Conservation (phyloP, 2,888 invertebrate genomes). For the Macaria liturata region DNA sequence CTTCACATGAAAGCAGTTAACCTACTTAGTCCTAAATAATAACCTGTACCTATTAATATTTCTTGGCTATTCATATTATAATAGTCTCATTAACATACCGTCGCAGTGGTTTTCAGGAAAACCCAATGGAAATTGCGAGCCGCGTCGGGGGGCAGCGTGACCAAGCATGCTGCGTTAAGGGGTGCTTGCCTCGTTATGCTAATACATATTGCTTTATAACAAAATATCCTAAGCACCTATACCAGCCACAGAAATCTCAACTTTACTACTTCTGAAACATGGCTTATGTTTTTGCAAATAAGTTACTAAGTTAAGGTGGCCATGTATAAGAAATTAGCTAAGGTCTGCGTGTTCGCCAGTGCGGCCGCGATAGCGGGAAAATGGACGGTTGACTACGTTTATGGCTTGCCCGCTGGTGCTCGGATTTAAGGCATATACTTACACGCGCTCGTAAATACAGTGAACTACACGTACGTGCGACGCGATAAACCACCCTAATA, state of each 20-base stretch:
- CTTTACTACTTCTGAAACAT: slow-evolving; percentile 17
- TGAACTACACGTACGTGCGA: slow-evolving; percentile 55
- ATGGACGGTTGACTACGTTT: slow-evolving; percentile 82
- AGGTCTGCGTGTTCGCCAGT: slow-evolving; percentile 71
- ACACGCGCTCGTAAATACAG: slow-evolving; percentile 62
- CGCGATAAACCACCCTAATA: slow-evolving; percentile 69
- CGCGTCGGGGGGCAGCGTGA: slow-evolving; percentile 77
- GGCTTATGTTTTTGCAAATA: slow-evolving; percentile 10
- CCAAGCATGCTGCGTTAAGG: slow-evolving; percentile 82
- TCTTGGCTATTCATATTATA: slow-evolving; percentile 39
- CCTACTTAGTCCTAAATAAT: slow-evolving; percentile 32
- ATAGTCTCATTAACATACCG: slow-evolving; percentile 49
- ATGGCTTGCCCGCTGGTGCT: slow-evolving; percentile 72
- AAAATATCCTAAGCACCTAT: slow-evolving; percentile 28
- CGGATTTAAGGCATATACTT: slow-evolving; percentile 69
- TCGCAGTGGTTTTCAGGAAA: slow-evolving; percentile 68
- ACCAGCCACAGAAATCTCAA: slow-evolving; percentile 27
- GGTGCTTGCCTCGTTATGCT: slow-evolving; percentile 79
- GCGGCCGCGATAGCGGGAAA: slow-evolving; percentile 77
- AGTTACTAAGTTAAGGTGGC: slow-evolving; percentile 37
- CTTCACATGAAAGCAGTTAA: slow-evolving; percentile 22
- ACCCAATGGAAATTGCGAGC: slow-evolving; percentile 76
- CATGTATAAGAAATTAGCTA: slow-evolving; percentile 30
- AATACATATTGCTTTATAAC: slow-evolving; percentile 54
- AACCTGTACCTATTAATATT: slow-evolving; percentile 31